These are phyloP conservation scores for Bubalus kerabau DNA, from an alignment of 2,113 vertebrate species.

Conservation along the genomic window DNA sequence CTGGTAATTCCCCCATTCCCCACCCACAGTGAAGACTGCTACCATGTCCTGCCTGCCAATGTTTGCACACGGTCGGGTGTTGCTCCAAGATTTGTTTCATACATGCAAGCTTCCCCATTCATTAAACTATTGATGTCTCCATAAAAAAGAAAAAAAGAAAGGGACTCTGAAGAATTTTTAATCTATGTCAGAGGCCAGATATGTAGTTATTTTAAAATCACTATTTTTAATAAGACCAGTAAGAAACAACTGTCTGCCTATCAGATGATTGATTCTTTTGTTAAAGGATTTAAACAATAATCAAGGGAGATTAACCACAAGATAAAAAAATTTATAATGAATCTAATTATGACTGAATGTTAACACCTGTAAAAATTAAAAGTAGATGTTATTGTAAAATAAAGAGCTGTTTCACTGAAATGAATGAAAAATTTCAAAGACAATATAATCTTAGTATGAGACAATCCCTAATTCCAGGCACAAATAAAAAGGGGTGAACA, in stretches of 20 bases:
- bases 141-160: not conserved
- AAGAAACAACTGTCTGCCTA: not conserved
- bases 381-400: not conserved
- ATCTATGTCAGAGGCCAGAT: not conserved
- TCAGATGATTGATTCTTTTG: not conserved
- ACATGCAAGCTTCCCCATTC: not conserved
- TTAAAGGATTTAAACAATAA: conserved; percentile 29
- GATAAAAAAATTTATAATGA: not conserved
- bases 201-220: not conserved
- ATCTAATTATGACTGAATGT: not conserved
- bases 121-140: not conserved
- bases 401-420: conserved; percentile 27
- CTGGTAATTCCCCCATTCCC: not conserved
- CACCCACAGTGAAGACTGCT: not conserved
- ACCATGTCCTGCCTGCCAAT: not conserved
- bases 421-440: conserved; percentile 17
- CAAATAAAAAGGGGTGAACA: not conserved
- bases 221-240: not conserved
- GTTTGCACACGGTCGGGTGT: not conserved
- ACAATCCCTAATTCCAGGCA: not conserved
- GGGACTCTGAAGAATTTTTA: not conserved
- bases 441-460: not conserved
- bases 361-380: conserved; percentile 13
- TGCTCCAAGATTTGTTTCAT: not conserved
- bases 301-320: conserved; percentile 10